phyloP scores from a whole-genome alignment of 1,140 invertebrate species.

The Drosophila orena region DNA sequence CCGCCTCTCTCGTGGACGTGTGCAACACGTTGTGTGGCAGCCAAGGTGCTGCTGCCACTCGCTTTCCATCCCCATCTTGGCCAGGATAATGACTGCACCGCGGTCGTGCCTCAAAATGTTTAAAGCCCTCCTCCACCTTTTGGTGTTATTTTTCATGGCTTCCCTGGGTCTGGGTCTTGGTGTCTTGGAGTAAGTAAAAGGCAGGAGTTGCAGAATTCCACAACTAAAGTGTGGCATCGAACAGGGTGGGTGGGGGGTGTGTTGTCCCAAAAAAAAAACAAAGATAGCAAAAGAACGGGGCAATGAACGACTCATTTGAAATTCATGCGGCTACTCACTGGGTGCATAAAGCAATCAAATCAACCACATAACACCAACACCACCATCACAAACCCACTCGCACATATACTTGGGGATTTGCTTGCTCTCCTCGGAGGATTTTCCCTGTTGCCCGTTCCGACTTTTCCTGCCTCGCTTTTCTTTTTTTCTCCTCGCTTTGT shows the following conservation, averaged over 20 bases:
- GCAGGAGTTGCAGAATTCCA: not conserved
- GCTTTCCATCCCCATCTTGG: conserved; percentile 4
- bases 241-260: too few species aligned
- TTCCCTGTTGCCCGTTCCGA: conserved; percentile 7
- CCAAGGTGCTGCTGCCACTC: conserved; percentile 17
- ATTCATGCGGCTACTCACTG: conserved; percentile 84
- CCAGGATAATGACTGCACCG: conserved; percentile 66
- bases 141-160: not conserved
- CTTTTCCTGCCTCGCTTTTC: conserved; percentile 14
- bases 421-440: conserved; percentile 14
- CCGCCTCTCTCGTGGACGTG: conserved; percentile 50
- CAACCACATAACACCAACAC: conserved; percentile 70
- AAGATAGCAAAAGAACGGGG: conserved; percentile 1
- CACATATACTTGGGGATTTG: conserved; percentile 25
- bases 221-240: not conserved
- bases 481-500: conserved; percentile 30
- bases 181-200: too few species aligned
- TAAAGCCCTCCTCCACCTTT: conserved; percentile 17
- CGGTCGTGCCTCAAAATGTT: conserved; percentile 47
- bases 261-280: too few species aligned
- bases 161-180: too few species aligned
- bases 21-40: conserved; percentile 71
- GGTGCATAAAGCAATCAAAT: conserved; percentile 84
- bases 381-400: conserved; percentile 33
- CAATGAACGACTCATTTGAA: conserved; percentile 70